Evolutionary conservation across 2,797 vertebrate genomes (phyloP).

Genomic region (Chaetophractus vellerosus): DNA sequence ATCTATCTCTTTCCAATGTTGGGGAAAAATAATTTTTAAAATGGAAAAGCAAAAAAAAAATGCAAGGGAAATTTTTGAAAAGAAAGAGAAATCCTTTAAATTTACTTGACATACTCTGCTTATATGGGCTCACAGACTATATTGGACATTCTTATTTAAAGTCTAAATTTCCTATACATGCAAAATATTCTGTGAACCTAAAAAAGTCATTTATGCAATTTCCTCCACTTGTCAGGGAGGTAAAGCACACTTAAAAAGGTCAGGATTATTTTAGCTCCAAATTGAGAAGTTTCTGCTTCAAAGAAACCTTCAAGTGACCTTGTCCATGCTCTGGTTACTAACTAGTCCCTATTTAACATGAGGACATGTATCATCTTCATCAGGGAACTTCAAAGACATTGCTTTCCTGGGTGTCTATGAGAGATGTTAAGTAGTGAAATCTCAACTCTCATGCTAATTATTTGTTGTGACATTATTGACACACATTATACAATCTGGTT

Average conservation of each 20-base stretch:
- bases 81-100: neutral
- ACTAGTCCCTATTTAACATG: slow-evolving; percentile 7
- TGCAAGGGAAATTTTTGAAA: neutral
- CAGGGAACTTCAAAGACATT: slow-evolving; percentile 68
- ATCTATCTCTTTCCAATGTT: neutral
- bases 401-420: neutral
- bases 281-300: slow-evolving; percentile 67
- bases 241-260: slow-evolving; percentile 58
- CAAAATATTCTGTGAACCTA: slow-evolving; percentile 12
- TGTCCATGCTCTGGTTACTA: slow-evolving; percentile 64
- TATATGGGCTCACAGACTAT: neutral
- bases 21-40: slow-evolving; percentile 8
- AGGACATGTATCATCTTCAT: slow-evolving; percentile 65
- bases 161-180: slow-evolving; percentile 3
- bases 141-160: neutral
- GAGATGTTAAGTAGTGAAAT: slow-evolving; percentile 39
- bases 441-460: slow-evolving; percentile 41
- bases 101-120: neutral
- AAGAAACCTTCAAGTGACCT: slow-evolving; percentile 72
- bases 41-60: neutral
- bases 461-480: slow-evolving; percentile 69
- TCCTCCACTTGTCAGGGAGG: slow-evolving; percentile 58
- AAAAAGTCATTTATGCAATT: slow-evolving; percentile 38
- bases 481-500: slow-evolving; percentile 41
- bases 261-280: slow-evolving; percentile 68